These are phyloP conservation scores for Trematomus bernacchii DNA, from an alignment of 2,797 vertebrate genomes.

Conservation along the genomic window DNA sequence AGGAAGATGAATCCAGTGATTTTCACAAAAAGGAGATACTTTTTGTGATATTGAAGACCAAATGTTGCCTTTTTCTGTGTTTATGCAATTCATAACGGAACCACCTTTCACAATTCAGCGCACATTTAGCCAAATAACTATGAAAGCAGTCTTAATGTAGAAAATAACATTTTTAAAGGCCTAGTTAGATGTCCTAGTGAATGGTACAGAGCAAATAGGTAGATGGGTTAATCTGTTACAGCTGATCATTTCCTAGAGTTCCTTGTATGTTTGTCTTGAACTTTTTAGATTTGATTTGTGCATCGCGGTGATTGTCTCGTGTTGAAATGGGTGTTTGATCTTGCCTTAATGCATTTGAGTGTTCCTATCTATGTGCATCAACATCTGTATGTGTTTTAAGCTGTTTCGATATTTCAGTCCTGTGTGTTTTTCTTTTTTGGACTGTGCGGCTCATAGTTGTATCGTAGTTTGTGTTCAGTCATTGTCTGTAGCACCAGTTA, in stretches of 20 bases:
- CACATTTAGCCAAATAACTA: conserved; percentile 43
- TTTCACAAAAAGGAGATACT: conserved; percentile 24
- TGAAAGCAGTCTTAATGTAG: conserved; percentile 68
- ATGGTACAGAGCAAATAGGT: conserved; percentile 55
- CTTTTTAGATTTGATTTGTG: conserved; percentile 35
- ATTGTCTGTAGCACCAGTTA: conserved; percentile 56
- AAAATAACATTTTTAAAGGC: conserved; percentile 2
- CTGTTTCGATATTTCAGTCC: conserved; percentile 36
- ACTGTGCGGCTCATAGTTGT: conserved; percentile 39
- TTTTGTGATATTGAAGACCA: conserved; percentile 66
- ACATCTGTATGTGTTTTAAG: conserved; percentile 57
- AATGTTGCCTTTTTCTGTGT: conserved; percentile 62
- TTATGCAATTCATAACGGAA: conserved; percentile 35
- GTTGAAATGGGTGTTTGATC: conserved; percentile 48
- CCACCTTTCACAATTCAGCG: conserved; percentile 13
- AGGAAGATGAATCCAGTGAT: conserved; percentile 25
- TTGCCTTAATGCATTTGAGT: conserved; percentile 36
- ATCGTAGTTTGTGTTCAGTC: conserved; percentile 37
- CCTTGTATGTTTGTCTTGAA: conserved; percentile 49
- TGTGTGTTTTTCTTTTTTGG: conserved; percentile 40
- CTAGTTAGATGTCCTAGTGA: conserved; percentile 9
- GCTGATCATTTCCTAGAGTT: conserved; percentile 46
- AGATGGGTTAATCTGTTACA: conserved; percentile 53
- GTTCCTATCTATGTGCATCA: conserved; percentile 55
- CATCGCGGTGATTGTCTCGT: conserved; percentile 52